Evolutionary conservation across 2,797 vertebrate species (phyloP).

Genomic region (Morelia viridis): DNA sequence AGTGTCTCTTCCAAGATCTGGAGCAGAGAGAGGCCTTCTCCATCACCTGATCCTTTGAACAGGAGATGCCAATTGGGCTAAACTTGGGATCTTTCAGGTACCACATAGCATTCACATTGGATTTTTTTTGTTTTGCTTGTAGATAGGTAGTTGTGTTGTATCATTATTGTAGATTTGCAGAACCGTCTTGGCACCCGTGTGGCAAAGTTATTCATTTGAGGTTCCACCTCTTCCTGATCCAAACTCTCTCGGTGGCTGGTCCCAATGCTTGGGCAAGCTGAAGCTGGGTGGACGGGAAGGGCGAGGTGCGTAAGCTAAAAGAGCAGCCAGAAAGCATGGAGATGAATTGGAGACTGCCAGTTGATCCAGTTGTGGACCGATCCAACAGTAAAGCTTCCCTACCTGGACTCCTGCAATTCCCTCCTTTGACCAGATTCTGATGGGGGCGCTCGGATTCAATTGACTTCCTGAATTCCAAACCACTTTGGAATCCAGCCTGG

Average conservation of each 20-base stretch:
- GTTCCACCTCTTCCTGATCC: not conserved
- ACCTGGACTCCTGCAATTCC: not conserved
- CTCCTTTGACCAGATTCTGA: not conserved
- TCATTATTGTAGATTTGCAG: not conserved
- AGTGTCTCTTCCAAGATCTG: not conserved
- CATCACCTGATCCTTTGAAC: not conserved
- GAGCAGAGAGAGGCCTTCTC: not conserved
- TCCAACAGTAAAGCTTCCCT: not conserved
- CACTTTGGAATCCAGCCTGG: not conserved
- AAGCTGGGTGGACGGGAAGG: not conserved
- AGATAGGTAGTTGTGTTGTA: no score
- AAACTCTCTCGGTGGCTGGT: not conserved
- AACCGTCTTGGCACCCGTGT: not conserved
- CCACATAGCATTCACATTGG: no score
- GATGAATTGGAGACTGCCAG: not conserved
- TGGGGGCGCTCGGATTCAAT: not conserved
- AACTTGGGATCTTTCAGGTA: not conserved
- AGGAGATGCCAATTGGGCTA: not conserved
- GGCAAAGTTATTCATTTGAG: no score
- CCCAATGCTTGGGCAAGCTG: not conserved
- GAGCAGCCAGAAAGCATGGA: not conserved
- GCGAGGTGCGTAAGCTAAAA: not conserved
- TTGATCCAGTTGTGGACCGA: not conserved
- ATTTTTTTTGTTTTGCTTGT: no score
- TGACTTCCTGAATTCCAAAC: not conserved